Evolutionary conservation across 1,140 invertebrate genomes (phyloP).

Genomic region (Megalonaias nervosa): DNA sequence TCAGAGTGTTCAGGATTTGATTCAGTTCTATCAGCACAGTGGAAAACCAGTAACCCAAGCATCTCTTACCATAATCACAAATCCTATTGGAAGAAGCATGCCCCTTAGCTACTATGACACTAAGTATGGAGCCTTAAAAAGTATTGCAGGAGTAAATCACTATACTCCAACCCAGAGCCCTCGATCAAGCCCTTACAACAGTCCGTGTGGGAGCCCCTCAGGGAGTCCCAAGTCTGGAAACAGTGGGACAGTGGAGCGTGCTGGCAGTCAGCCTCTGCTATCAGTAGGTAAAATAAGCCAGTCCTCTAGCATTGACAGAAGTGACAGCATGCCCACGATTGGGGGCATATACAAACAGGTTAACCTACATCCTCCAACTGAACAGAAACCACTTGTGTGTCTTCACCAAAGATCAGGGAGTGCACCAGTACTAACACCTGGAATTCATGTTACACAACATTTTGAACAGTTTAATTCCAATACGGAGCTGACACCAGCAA

Average conservation of each 20-base stretch:
- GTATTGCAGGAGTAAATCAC: slow-evolving; percentile 33
- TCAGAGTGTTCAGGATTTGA: slow-evolving; percentile 92
- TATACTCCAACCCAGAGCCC: slow-evolving; percentile 44
- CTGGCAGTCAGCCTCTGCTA: slow-evolving; percentile 60
- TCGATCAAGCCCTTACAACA: slow-evolving; percentile 46
- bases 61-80: slow-evolving; percentile 88
- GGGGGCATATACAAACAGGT: slow-evolving; percentile 19
- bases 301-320: slow-evolving; percentile 51
- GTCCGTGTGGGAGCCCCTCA: slow-evolving; percentile 38
- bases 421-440: slow-evolving; percentile 74
- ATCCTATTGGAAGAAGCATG: slow-evolving; percentile 81
- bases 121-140: slow-evolving; percentile 72
- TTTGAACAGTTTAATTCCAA: slow-evolving; percentile 18
- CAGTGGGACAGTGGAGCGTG: slow-evolving; percentile 40
- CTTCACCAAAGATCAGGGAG: slow-evolving; percentile 71
- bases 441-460: slow-evolving; percentile 49
- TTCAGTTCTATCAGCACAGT: slow-evolving; percentile 95
- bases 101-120: slow-evolving; percentile 79
- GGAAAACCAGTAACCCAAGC: slow-evolving; percentile 87
- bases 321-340: slow-evolving; percentile 58
- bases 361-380: slow-evolving; percentile 3
- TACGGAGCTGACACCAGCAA: slow-evolving; percentile 35
- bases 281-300: slow-evolving; percentile 38
- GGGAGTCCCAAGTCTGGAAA: slow-evolving; percentile 42
- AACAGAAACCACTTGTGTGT: slow-evolving; percentile 51